A percentile compares a stretch with the other conserved stretches of the same genome.
phyloP scores from a whole-genome alignment of 1,140 invertebrate species.

The Hypsibius dujardini region DNA sequence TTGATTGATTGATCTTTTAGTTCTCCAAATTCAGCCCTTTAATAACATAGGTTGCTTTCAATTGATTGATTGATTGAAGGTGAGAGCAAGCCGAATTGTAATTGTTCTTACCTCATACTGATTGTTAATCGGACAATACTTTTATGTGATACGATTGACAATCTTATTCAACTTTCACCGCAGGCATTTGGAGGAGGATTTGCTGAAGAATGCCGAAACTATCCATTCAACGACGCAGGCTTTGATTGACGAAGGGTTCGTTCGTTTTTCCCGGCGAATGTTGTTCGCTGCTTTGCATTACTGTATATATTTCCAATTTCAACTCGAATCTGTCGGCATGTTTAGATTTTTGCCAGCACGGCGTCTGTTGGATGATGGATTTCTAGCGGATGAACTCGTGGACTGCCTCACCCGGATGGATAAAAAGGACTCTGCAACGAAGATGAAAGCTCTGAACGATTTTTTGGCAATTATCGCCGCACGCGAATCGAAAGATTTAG shows the following conservation, averaged over 20 bases:
- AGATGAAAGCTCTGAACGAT: slow-evolving; percentile 6
- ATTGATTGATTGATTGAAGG: too few species aligned
- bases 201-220: neutral
- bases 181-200: slow-evolving; percentile 9
- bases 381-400: neutral
- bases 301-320: neutral
- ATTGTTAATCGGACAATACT: too few species aligned
- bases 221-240: neutral
- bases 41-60: too few species aligned
- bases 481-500: neutral
- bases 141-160: too few species aligned
- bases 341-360: slow-evolving; percentile 6
- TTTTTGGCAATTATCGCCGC: neutral
- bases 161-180: too few species aligned
- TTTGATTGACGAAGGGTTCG: slow-evolving; percentile 5
- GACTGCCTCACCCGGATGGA: slow-evolving; percentile 2
- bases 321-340: too few species aligned
- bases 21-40: too few species aligned
- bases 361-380: neutral
- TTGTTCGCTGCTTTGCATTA: neutral
- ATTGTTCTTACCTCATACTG: too few species aligned
- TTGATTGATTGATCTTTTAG: too few species aligned
- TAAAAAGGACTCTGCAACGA: slow-evolving; percentile 6
- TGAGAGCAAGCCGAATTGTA: too few species aligned
- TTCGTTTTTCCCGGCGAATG: neutral